A percentile compares a stretch with the other conserved stretches of the same genome.
phyloP scores from a whole-genome alignment of 2,888 invertebrate genomes.

The Troilus luridus region DNA sequence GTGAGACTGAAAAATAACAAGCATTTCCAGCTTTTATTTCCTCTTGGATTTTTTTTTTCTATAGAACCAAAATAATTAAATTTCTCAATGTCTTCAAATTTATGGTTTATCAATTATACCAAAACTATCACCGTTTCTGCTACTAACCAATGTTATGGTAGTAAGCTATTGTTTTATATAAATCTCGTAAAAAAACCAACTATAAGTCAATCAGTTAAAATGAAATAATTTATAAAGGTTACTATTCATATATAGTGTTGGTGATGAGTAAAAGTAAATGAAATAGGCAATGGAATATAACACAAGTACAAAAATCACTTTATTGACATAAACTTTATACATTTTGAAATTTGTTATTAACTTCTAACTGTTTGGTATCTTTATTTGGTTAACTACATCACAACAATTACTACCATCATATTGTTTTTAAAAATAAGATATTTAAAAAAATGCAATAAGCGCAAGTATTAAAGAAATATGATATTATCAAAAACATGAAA shows the following conservation, averaged over 20 bases:
- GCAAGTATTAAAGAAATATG: constrained; percentile 14
- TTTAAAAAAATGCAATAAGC: constrained; percentile 35
- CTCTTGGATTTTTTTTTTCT: too few relatives aligned
- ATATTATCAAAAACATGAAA: background rate
- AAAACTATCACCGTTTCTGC: too few relatives aligned
- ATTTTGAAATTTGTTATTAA: constrained; percentile 44
- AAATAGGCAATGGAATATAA: constrained; percentile 30
- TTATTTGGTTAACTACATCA: constrained; percentile 57
- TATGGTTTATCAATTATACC: too few relatives aligned
- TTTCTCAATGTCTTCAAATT: too few relatives aligned
- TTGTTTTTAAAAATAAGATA: constrained; percentile 30
- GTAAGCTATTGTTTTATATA: too few relatives aligned
- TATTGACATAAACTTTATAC: constrained; percentile 56
- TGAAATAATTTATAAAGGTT: background rate
- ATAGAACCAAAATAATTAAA: too few relatives aligned
- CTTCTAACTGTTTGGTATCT: constrained; percentile 51
- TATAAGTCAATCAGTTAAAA: too few relatives aligned
- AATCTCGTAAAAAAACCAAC: too few relatives aligned
- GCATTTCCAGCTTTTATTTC: too few relatives aligned
- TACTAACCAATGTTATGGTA: too few relatives aligned
- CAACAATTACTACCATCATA: constrained; percentile 52
- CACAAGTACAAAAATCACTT: constrained; percentile 51
- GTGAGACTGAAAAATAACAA: too few relatives aligned
- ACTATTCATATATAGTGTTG: background rate
- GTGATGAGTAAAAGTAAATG: constrained; percentile 4